A percentile compares a stretch with the other conserved stretches of the same genome.
Conservation (phyloP, 2,797 vertebrate species). For the Limosa lapponica region DNA sequence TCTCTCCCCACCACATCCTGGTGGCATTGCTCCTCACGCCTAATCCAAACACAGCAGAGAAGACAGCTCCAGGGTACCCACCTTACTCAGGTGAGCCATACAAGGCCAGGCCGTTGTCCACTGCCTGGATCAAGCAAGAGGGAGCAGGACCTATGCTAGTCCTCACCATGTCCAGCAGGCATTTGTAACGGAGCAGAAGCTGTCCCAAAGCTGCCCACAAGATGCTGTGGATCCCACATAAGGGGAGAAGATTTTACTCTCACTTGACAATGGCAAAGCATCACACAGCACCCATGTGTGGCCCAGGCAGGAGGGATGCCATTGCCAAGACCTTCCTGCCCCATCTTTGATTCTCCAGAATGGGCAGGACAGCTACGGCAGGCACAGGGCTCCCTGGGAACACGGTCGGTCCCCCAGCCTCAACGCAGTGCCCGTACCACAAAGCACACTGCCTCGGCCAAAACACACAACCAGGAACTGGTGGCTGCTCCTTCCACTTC, state of each 20-base stretch:
- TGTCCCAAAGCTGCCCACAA: background rate
- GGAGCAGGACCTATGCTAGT: background rate
- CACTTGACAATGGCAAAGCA: background rate
- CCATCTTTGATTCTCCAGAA: background rate
- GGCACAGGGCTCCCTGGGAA: background rate
- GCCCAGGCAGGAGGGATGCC: background rate
- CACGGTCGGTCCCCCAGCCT: rapidly evolving
- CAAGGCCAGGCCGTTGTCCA: rapidly evolving
- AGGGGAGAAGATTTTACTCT: background rate
- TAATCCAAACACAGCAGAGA: background rate
- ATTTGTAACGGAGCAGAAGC: background rate
- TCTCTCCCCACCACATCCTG: background rate
- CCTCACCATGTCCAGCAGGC: background rate
- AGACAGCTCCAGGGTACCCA: background rate
- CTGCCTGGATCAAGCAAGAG: background rate
- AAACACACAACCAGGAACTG: background rate
- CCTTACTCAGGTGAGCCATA: rapidly evolving
- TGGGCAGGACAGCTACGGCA: rapidly evolving
- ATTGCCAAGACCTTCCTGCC: background rate
- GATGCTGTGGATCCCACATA: background rate
- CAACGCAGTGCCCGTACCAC: rapidly evolving
- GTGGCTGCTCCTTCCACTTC: background rate
- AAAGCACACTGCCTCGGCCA: background rate
- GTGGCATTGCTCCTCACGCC: background rate
- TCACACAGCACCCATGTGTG: rapidly evolving